These are phyloP conservation scores for Amazona guildingii DNA, from an alignment of 2,113 vertebrate species.

Conservation along the genomic window DNA sequence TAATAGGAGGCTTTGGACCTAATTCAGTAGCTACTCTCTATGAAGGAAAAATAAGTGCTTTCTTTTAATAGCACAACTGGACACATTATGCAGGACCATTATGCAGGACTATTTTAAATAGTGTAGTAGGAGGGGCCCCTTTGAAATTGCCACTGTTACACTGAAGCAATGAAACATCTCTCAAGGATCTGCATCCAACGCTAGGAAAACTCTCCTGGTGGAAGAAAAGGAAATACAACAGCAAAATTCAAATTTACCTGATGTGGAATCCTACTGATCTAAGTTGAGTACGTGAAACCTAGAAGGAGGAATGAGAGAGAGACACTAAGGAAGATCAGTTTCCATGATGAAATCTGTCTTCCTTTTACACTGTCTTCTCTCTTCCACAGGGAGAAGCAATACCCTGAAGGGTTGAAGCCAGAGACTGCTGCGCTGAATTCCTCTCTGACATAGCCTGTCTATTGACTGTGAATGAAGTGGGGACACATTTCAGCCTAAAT, in stretches of 20 bases:
- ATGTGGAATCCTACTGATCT: not conserved
- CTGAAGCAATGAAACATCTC: not conserved
- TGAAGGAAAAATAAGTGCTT: not conserved
- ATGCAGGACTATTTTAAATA: not conserved
- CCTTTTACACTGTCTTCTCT: not conserved
- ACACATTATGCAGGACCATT: not conserved
- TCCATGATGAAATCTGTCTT: not conserved
- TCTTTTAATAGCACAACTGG: not conserved
- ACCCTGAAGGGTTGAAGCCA: not conserved
- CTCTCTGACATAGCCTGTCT: not conserved
- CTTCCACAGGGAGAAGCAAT: not conserved
- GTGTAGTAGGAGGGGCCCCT: not conserved
- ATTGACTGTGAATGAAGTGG: not conserved
- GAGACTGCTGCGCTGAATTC: not conserved
- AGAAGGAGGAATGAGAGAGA: not conserved
- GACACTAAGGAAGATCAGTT: not conserved
- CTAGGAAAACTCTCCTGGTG: not conserved
- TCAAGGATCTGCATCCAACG: not conserved
- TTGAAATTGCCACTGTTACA: not conserved
- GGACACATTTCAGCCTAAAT: not conserved
- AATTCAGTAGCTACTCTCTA: not conserved
- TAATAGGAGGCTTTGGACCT: not conserved
- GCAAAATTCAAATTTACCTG: not conserved
- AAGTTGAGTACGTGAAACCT: not conserved
- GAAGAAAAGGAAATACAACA: not conserved